Conservation (phyloP, 2,888 invertebrate species). For the Tetragonula carbonaria region DNA sequence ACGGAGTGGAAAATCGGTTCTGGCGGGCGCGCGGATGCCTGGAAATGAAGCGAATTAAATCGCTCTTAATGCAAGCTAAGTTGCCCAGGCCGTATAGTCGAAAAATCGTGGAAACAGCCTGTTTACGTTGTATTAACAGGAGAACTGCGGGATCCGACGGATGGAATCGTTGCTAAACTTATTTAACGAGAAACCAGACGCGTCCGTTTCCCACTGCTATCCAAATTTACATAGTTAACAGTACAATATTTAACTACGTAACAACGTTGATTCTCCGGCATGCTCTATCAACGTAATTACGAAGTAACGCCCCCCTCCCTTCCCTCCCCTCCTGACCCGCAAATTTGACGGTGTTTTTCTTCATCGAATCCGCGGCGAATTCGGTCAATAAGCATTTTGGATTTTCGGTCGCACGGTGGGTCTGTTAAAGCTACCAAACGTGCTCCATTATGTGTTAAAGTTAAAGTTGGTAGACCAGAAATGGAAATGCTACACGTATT, state of each 20-base stretch:
- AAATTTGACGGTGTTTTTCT: neutral
- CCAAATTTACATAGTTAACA: slow-evolving; percentile 50
- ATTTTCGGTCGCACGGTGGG: no score
- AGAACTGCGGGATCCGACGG: neutral
- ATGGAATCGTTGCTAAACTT: slow-evolving; percentile 40
- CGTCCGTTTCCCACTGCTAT: slow-evolving; percentile 27
- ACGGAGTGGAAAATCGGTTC: neutral
- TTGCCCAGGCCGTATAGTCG: slow-evolving; percentile 3
- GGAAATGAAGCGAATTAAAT: slow-evolving; percentile 14
- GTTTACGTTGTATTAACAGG: slow-evolving; percentile 31
- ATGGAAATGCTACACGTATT: no score
- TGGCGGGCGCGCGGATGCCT: no score
- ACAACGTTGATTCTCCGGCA: slow-evolving; percentile 22
- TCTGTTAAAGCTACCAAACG: neutral
- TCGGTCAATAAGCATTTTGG: neutral
- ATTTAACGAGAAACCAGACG: slow-evolving; percentile 40
- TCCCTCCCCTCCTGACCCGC: neutral
- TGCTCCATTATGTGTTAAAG: no score
- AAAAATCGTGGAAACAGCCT: slow-evolving; percentile 10
- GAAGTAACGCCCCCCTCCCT: neutral
- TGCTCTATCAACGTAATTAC: slow-evolving; percentile 44
- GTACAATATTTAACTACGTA: slow-evolving; percentile 49
- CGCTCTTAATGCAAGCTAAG: neutral
- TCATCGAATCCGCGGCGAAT: neutral
- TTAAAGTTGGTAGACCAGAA: no score